Evolutionary conservation across 2,797 vertebrate species (phyloP).

Genomic region (Alfaro cultratus): DNA sequence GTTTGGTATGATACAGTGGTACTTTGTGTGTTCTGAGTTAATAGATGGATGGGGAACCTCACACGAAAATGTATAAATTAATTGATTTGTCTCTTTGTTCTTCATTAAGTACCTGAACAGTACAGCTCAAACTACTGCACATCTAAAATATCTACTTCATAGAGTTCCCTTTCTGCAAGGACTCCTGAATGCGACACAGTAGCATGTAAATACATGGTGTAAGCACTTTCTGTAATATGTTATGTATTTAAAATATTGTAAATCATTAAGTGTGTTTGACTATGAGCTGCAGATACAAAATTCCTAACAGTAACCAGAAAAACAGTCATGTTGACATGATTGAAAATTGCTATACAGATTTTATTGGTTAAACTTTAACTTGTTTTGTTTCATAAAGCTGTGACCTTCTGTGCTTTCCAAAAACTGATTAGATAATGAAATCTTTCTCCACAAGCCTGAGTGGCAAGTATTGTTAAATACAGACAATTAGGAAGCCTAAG

Average conservation of each 20-base stretch:
- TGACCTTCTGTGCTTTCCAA: slow-evolving; percentile 51
- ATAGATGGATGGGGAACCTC: not conserved
- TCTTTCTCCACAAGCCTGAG: slow-evolving; percentile 32
- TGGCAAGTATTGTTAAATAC: slow-evolving; percentile 15
- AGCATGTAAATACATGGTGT: not conserved
- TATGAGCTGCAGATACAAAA: not conserved
- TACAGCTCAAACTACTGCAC: not conserved
- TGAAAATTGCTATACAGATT: not conserved
- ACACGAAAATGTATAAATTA: not conserved
- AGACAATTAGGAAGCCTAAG: slow-evolving; percentile 10
- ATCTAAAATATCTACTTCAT: not conserved
- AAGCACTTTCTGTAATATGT: not conserved
- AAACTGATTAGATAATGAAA: slow-evolving; percentile 61
- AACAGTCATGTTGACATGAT: not conserved
- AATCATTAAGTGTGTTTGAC: not conserved
- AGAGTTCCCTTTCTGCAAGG: not conserved
- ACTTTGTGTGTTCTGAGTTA: slow-evolving; percentile 28
- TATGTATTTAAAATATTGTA: not conserved
- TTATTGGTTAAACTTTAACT: not conserved
- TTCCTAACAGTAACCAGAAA: not conserved
- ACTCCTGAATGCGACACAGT: not conserved
- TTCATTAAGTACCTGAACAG: not conserved
- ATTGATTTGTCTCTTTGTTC: not conserved
- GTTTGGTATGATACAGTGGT: not conserved
- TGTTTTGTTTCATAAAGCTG: slow-evolving; percentile 1